Evolutionary conservation across 2,113 vertebrate genomes (phyloP), one percentile per base, ranked within the genome.

Genomic region (Oncorhynchus gorbuscha): DNA sequence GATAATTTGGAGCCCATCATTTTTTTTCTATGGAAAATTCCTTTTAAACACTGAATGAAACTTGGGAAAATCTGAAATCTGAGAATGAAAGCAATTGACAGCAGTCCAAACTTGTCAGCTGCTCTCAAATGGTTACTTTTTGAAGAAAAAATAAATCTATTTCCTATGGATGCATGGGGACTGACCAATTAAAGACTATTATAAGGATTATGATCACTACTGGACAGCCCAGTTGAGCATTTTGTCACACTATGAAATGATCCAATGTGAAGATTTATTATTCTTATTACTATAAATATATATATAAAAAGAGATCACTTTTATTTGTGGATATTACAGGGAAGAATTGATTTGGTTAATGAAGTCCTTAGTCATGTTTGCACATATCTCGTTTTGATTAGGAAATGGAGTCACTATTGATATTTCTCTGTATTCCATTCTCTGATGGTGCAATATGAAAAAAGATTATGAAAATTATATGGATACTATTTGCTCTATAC

Each of bases 131-230:
- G 91, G 93, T 90, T 94, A 94, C 94, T 94, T 97, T 97, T 95
- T 89, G 83, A 61, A 62, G 30, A 61, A 62, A 70, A 86, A 81
- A 80, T 35, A 35, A 94, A 88, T 90, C 93, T 94, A 95, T 96
- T 92, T 97, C 96, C 94, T 97, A 97, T 95, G 89, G 95, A 95
- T 97, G 96, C 97, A 97, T 97, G 97, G 94, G 92, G 94, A 93
- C 94, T 93, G 94, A 92, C 88, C 89, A 89, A 89, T 83, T 90
- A 85, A 96, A 97, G 95, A 98, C 97, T 95, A 95, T 55, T 55
- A 14, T 95, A 95, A 98, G 96, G 96, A 97, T 97, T 95, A 96
- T 95, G 94, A 91, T 90, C 87, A 77, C 66, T 89, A 89, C 92
- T 92, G 91, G 89, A 87, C 83, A 85, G 87, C 77, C 87, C 86